These are phyloP conservation scores for Clostera curtula DNA, from an alignment of 2,888 invertebrate genomes.

Conservation along the genomic window DNA sequence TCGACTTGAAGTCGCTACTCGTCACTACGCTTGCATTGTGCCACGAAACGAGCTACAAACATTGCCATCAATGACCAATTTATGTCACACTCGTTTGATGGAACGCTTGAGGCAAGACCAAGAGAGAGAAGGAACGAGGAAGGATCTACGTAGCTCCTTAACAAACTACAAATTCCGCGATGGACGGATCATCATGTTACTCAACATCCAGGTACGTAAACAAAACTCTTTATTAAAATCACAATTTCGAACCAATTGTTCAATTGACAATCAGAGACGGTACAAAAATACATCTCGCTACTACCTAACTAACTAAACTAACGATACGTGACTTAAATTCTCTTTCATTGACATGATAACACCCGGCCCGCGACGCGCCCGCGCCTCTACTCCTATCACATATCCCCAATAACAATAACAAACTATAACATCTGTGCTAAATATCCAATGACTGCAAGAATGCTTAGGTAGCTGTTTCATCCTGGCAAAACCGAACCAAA, in stretches of 20 bases:
- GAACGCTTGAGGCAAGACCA: constrained; percentile 10
- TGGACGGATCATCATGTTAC: constrained; percentile 58
- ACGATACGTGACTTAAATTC: constrained; percentile 34
- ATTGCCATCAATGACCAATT: constrained; percentile 1
- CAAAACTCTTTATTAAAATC: constrained; percentile 31
- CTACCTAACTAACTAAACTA: constrained; percentile 53
- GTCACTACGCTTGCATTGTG: no score
- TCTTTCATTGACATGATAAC: constrained; percentile 21
- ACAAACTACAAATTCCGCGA: constrained; percentile 53
- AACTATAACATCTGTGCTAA: constrained; percentile 16
- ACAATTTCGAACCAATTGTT: constrained; percentile 24
- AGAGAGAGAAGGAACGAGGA: constrained; percentile 10
- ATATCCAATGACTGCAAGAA: constrained; percentile 3
- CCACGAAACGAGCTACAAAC: no score
- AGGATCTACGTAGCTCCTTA: constrained; percentile 51
- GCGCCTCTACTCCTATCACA: constrained; percentile 48
- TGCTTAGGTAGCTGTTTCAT: no score
- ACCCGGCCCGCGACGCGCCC: constrained; percentile 38
- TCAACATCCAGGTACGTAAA: constrained; percentile 55
- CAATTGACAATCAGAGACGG: constrained; percentile 54
- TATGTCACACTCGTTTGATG: constrained; percentile 5
- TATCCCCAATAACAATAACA: constrained; percentile 54
- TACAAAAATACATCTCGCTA: constrained; percentile 70
- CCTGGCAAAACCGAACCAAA: constrained; percentile 6
- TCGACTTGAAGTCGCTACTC: background rate